Base-by-base conservation (phyloP, 2,113 vertebrate genomes). In the Spea bombifrons region DNA sequence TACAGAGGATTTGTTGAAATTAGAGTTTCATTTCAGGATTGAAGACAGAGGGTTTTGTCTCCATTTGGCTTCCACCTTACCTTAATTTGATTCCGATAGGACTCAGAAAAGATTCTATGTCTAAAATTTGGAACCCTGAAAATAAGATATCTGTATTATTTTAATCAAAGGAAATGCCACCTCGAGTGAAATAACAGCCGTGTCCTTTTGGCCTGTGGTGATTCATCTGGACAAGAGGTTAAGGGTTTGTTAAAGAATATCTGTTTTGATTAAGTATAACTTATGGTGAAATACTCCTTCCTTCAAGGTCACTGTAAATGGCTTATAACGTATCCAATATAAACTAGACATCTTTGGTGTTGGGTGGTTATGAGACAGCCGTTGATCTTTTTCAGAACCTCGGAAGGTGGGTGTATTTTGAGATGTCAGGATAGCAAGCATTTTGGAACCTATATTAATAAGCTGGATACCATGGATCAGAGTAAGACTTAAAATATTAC, bases 241-340 rank as follows among this genome's bases (percentile, higher is more conserved):
- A 90, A 88, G 88, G 86, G 87, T 91, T 91, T 92, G 90, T 90
- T 90, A 90, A 89, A 89, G 92, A 89, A 91, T 87, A 90, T 83
- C 71, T 84, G 89, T 93, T 93, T 93, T 93, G 91, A 91, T 93
- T 91, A 92, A 92, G 91, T 91, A 90, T 87, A 89, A 89, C 87
- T 88, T 84, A 90, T 85, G 87, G 89, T 87, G 88, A 88, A 88
- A 90, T 88, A 89, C 85, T 85, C 84, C 86, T 86, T 91, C 90
- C 89, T 91, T 89, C 86, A 86, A 90, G 90, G 86, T 75, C 89
- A 89, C 81, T 84, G 81, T 76, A 78, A 81, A 84, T 86, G 87
- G 88, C 88, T 90, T 90, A 89, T 73, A 89, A 84, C 81, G 86
- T 86, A 88, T 88, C 85, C 89, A 90, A 90, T 88, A 90, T 88